Conservation (phyloP, 2,888 invertebrate species). For the Diarsia dahlii region DNA sequence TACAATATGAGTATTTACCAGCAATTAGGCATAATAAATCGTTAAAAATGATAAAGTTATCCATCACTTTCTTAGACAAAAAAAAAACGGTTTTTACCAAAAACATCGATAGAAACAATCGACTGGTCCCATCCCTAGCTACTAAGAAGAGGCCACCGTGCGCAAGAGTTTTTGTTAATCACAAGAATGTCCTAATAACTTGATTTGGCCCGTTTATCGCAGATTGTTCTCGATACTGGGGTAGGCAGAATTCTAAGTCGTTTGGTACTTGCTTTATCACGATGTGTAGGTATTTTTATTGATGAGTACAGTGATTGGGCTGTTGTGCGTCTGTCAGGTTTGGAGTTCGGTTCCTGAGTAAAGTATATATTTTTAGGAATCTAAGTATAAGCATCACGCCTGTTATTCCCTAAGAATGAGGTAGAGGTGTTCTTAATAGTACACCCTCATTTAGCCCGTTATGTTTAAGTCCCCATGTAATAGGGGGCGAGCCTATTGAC, state of each 20-base stretch:
- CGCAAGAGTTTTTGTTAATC: constrained; percentile 74
- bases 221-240: constrained; percentile 60
- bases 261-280: constrained; percentile 29
- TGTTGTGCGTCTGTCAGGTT: not conserved
- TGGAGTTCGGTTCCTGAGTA: not conserved
- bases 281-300: constrained; percentile 46
- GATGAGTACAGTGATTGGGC: not conserved
- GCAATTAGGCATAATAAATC: not conserved
- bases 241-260: constrained; percentile 40
- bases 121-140: constrained; percentile 67
- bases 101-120: constrained; percentile 48
- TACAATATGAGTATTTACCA: not conserved
- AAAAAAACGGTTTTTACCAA: not conserved
- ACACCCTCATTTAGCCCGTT: too few species aligned
- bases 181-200: constrained; percentile 85
- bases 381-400: too few species aligned
- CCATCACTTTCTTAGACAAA: not conserved
- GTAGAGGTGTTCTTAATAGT: too few species aligned
- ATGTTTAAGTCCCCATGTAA: too few species aligned
- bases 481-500: too few species aligned
- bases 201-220: constrained; percentile 80
- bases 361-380: too few species aligned
- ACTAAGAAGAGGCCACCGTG: constrained; percentile 84
- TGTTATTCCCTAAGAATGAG: too few species aligned
- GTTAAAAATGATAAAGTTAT: not conserved